Evolutionary conservation across 2,113 vertebrate species (phyloP), one percentile per base, ranked within the genome.

Genomic region (Clarias magur): DNA sequence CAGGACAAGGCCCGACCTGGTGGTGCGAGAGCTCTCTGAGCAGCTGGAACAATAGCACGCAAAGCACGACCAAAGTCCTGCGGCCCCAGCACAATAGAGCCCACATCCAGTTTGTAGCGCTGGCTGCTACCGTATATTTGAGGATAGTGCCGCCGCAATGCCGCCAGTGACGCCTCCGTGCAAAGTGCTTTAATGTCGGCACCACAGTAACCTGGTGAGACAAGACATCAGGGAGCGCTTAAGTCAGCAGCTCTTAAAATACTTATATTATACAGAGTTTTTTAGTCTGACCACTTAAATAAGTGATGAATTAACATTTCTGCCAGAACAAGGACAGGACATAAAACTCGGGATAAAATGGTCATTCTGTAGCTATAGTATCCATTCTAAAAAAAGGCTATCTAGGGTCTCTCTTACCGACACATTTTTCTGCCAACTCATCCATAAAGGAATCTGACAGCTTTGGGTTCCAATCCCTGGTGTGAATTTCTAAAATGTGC

Each of bases 161-260:
- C 98, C 84, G 96, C 96, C 95, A 99, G 95, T 90, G 97, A 96
- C 82, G 98, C 96, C 95, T 99, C 98, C 87, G 98, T 99, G 95
- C 98, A 99, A 97, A 99, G 97, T 96, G 98, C 98, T 97, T 99
- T 99, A 91, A 99, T 97, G 93, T 99, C 98, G 65, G 98, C 98
- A 89, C 98, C 98, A 56, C 98, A 99, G 93, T 99, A 99, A 91
- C 98, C 98, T 99, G 92, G 70, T 56, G 82, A 63, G 17, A 82
- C 0, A 5, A 72, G 17, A 25, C 19, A 27, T 67, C 38, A 83
- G 3, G 54, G 15, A 25, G 15, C 54, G 48, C 42, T 76, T 3
- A 48, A 53, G 3, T 84, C 54, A 73, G 25, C 0, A 59, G 21
- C 17, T 38, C 23, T 17, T 1, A 76, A 56, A 27, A 53, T 11